phyloP scores from a whole-genome alignment of 2,797 vertebrate genomes.

The Galago senegalensis region DNA sequence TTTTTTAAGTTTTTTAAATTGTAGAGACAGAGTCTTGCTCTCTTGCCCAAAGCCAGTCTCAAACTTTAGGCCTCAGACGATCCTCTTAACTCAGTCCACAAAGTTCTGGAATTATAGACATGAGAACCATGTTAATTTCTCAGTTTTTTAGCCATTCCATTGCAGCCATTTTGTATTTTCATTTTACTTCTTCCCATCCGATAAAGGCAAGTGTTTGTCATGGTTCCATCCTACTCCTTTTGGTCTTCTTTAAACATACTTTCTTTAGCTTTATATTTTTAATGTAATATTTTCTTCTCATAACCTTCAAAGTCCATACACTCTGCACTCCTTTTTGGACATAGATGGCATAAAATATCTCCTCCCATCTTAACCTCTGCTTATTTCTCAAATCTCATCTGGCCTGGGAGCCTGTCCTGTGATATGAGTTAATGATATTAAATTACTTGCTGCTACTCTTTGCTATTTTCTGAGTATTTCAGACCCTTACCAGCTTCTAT shows the following conservation, averaged over 20 bases:
- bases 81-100: background rate
- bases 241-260: background rate
- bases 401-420: background rate
- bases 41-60: too few species aligned
- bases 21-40: background rate
- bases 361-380: background rate
- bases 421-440: background rate
- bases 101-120: background rate
- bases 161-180: background rate
- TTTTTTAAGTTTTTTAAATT: background rate
- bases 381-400: background rate
- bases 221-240: background rate
- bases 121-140: background rate
- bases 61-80: too few species aligned
- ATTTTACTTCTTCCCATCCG: background rate
- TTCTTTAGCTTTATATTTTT: conserved; percentile 6
- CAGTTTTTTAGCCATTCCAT: background rate
- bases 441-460: background rate
- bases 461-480: background rate
- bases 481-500: background rate
- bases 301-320: background rate
- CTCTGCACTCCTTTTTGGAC: background rate
- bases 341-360: background rate
- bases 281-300: background rate
- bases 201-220: background rate